These are phyloP conservation scores for Apostichopus japonicus DNA, from an alignment of 35 echinoderm and acorn worm species.

Conservation along the genomic window DNA sequence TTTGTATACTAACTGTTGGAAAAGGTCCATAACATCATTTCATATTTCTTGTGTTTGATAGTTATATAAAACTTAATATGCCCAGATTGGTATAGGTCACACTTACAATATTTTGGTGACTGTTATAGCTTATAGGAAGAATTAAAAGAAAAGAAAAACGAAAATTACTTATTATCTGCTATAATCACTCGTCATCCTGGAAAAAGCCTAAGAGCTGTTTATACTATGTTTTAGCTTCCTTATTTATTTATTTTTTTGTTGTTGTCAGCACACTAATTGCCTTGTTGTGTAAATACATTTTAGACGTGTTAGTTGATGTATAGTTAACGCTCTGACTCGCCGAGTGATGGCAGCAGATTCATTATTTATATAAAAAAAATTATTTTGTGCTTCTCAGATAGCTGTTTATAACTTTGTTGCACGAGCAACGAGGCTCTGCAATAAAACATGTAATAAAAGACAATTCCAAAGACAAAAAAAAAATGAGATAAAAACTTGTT, in stretches of 20 bases:
- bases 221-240: background rate
- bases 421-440: conserved; percentile 25
- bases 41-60: background rate
- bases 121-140: too few species aligned
- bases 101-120: too few species aligned
- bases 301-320: conserved; percentile 24
- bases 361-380: conserved; percentile 41
- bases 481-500: background rate
- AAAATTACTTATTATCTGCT: too few species aligned
- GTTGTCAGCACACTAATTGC: background rate
- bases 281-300: background rate
- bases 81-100: too few species aligned
- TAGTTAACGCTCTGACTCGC: conserved; percentile 25
- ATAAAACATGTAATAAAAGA: conserved; percentile 18
- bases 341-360: conserved; percentile 33
- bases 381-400: conserved; percentile 38
- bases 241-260: background rate
- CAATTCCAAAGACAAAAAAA: background rate
- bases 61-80: too few species aligned
- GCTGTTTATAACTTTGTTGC: conserved; percentile 15
- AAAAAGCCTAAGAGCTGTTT: too few species aligned
- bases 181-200: too few species aligned
- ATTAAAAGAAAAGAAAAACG: too few species aligned
- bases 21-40: background rate
- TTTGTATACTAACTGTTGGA: background rate